Conservation (phyloP, 30 jellyfish, hydroid and myxozoan species). For the Pseudorhiza aurosa region DNA sequence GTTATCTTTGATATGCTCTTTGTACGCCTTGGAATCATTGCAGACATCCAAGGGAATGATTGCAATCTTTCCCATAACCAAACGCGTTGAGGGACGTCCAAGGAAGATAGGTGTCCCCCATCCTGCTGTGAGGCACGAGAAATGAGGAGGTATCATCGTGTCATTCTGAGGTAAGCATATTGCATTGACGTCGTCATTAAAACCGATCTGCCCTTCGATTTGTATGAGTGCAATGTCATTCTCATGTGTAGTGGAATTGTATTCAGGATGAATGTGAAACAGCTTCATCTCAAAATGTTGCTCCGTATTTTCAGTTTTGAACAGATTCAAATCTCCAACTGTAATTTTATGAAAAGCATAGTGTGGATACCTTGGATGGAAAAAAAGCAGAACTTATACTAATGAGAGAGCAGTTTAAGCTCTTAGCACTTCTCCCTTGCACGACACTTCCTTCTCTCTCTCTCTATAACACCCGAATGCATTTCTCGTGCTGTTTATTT, state of each 20-base stretch:
- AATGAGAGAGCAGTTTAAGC: too few species aligned
- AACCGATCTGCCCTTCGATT: slow-evolving; percentile 28
- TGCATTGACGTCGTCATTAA: slow-evolving; percentile 63
- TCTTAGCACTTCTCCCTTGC: too few species aligned
- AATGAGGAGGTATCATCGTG: slow-evolving; percentile 22
- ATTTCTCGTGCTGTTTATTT: too few species aligned
- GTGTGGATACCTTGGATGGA: slow-evolving; percentile 71
- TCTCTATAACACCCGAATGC: too few species aligned
- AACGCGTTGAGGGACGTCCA: slow-evolving; percentile 77
- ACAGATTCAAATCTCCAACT: slow-evolving; percentile 74
- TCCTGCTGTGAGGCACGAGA: slow-evolving; percentile 85
- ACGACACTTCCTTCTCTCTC: too few species aligned
- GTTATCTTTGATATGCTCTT: slow-evolving; percentile 57
- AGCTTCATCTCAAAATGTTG: slow-evolving; percentile 37
- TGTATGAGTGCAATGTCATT: slow-evolving; percentile 87
- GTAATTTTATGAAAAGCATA: slow-evolving; percentile 59
- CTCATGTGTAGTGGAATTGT: slow-evolving; percentile 71
- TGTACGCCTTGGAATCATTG: slow-evolving; percentile 51
- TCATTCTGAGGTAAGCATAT: slow-evolving; percentile 72
- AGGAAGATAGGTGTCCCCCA: slow-evolving; percentile 92
- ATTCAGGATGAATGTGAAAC: slow-evolving; percentile 82
- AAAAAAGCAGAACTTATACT: too few species aligned
- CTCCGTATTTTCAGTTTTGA: slow-evolving; percentile 62
- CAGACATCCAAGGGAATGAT: slow-evolving; percentile 57
- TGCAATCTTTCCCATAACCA: slow-evolving; percentile 76